A percentile compares a stretch with the other conserved stretches of the same genome.
These are phyloP conservation scores for Coptodon bakossiorum DNA, from an alignment of 2,113 vertebrate genomes.

Conservation along the genomic window DNA sequence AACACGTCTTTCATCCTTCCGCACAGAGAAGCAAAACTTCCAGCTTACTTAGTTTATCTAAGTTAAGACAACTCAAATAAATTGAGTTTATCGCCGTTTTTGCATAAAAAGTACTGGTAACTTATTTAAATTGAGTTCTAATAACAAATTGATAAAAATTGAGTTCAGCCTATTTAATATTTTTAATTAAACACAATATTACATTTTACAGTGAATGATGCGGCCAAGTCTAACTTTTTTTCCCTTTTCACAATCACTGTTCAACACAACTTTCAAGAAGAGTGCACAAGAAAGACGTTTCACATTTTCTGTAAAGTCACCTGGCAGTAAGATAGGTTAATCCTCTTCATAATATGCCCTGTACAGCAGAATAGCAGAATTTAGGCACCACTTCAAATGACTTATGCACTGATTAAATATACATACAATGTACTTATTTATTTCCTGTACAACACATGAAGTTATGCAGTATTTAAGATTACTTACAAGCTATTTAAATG, in stretches of 20 bases:
- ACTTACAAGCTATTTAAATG: background rate
- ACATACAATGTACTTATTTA: background rate
- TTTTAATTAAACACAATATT: too few species aligned
- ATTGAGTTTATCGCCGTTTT: too few species aligned
- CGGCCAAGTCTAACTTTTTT: background rate
- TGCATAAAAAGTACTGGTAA: too few species aligned
- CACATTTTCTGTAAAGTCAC: rapidly evolving
- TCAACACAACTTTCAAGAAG: background rate
- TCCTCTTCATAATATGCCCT: background rate
- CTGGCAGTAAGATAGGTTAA: background rate
- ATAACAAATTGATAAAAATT: too few species aligned
- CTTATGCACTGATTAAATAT: background rate
- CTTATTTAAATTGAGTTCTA: too few species aligned
- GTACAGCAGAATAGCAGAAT: background rate
- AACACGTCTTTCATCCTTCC: too few species aligned
- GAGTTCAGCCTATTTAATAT: too few species aligned
- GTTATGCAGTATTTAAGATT: background rate
- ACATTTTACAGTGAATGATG: too few species aligned
- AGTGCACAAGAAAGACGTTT: background rate
- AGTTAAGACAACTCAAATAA: too few species aligned
- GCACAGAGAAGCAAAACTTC: too few species aligned
- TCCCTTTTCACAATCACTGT: rapidly evolving
- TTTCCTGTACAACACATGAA: background rate
- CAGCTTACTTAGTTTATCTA: too few species aligned
- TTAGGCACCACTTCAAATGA: background rate